Evolutionary conservation across 2,113 vertebrate species (phyloP).

Genomic region (Porphyrio hochstetteri): DNA sequence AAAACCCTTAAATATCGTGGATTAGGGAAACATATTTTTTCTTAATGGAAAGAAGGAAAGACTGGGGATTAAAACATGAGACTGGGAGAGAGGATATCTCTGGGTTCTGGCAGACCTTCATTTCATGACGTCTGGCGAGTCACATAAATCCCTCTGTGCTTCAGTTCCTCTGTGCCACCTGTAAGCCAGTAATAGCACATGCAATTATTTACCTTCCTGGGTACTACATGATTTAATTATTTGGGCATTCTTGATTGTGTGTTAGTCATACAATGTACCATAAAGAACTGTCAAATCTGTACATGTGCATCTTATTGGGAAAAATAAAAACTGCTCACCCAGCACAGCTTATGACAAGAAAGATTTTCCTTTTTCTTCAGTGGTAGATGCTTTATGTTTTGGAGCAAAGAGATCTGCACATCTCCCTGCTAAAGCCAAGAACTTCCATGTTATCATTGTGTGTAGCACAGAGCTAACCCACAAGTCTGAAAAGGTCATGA

Average conservation of each 20-base stretch:
- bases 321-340: background rate
- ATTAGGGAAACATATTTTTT: slow-evolving; percentile 25
- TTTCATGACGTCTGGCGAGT: background rate
- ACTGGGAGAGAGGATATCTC: background rate
- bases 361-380: background rate
- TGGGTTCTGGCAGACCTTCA: background rate
- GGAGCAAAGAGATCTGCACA: background rate
- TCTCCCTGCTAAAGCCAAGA: background rate
- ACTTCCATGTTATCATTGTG: background rate
- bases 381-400: background rate
- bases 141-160: background rate
- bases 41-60: background rate
- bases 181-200: background rate
- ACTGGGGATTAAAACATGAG: slow-evolving; percentile 6
- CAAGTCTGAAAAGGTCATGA: slow-evolving; percentile 5
- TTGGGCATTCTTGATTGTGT: background rate
- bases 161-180: background rate
- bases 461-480: background rate
- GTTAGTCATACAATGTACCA: background rate
- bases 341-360: background rate
- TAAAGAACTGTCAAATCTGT: background rate
- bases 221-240: background rate
- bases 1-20: background rate
- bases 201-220: background rate
- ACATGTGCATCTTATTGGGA: background rate